phyloP scores from a whole-genome alignment of 2,888 invertebrate genomes.

The Coecobrya sp. region DNA sequence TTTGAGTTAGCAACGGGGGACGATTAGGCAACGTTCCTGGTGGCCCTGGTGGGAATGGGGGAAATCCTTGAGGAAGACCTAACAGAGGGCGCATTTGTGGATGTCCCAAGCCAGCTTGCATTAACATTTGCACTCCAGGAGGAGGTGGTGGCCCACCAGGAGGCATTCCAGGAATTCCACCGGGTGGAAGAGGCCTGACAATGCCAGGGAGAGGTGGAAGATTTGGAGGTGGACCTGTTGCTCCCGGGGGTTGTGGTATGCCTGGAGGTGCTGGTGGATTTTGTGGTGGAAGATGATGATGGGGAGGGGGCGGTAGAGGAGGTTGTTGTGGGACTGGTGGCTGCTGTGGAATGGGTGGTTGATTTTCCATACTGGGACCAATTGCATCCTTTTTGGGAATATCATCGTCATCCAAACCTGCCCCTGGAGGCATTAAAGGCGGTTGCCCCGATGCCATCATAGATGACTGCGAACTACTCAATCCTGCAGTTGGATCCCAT shows the following conservation, averaged over 20 bases:
- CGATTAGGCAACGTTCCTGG: conserved; percentile 86
- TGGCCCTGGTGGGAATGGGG: conserved; percentile 83
- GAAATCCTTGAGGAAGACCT: conserved; percentile 84
- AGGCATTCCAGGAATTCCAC: conserved; percentile 87
- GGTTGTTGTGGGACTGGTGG: conserved; percentile 86
- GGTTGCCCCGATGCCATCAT: conserved; percentile 86
- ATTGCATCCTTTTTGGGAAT: conserved; percentile 87
- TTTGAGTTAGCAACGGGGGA: conserved; percentile 89
- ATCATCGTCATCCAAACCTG: conserved; percentile 87
- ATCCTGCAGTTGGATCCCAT: conserved; percentile 83
- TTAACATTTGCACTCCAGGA: conserved; percentile 90
- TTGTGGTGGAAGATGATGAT: conserved; percentile 88
- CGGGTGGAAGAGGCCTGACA: conserved; percentile 84
- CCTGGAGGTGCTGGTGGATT: conserved; percentile 76
- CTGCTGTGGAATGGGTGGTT: conserved; percentile 80
- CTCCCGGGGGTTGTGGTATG: conserved; percentile 78
- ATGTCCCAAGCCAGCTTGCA: conserved; percentile 89
- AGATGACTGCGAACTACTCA: conserved; percentile 86
- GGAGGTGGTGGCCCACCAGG: conserved; percentile 88
- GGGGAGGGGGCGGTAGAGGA: conserved; percentile 84
- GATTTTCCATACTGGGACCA: conserved; percentile 80
- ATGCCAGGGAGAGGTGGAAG: conserved; percentile 88
- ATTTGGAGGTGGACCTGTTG: conserved; percentile 75
- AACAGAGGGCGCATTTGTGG: conserved; percentile 82
- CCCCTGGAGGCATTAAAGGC: conserved; percentile 87